Percentiles rank a stretch among this genome's conserved stretches.
phyloP scores from a whole-genome alignment of 2,888 invertebrate genomes.

The Diarsia brunnea region DNA sequence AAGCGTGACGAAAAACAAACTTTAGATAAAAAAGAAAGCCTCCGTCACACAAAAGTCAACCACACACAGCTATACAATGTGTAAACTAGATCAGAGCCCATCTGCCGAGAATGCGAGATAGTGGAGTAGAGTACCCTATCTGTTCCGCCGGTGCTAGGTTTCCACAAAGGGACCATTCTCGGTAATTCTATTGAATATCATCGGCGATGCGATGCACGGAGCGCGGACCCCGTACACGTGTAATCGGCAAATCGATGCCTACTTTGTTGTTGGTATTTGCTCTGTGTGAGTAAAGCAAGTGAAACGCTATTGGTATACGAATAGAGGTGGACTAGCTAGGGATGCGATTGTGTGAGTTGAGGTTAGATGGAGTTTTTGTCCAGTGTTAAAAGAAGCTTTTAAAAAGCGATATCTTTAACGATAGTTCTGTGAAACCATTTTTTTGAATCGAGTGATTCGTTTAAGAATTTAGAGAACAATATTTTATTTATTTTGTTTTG shows the following conservation, averaged over 20 bases:
- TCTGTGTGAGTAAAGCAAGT: constrained; percentile 55
- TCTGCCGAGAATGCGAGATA: constrained; percentile 52
- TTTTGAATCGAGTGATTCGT: constrained; percentile 13
- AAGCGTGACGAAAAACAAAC: constrained; percentile 7
- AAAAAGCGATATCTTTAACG: constrained; percentile 20
- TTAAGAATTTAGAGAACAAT: background rate
- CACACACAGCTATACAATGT: constrained; percentile 16
- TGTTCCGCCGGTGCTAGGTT: constrained; percentile 40
- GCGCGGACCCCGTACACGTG: constrained; percentile 57
- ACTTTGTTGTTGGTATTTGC: constrained; percentile 64
- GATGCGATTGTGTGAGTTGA: constrained; percentile 44
- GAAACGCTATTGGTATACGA: constrained; percentile 40
- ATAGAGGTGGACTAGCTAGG: constrained; percentile 19
- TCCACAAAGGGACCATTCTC: constrained; percentile 65
- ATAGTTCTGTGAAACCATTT: constrained; percentile 26
- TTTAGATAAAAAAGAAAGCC: background rate
- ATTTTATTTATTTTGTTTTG: too few species aligned
- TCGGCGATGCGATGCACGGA: constrained; percentile 61
- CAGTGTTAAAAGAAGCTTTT: constrained; percentile 25
- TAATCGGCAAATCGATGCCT: constrained; percentile 71
- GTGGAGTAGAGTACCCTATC: constrained; percentile 47
- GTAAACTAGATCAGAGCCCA: constrained; percentile 48
- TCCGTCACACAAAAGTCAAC: constrained; percentile 16
- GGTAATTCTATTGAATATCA: constrained; percentile 66
- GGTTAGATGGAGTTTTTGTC: constrained; percentile 51